Evolutionary conservation across 2,113 vertebrate genomes (phyloP).

Genomic region (Stigmatopora nigra): DNA sequence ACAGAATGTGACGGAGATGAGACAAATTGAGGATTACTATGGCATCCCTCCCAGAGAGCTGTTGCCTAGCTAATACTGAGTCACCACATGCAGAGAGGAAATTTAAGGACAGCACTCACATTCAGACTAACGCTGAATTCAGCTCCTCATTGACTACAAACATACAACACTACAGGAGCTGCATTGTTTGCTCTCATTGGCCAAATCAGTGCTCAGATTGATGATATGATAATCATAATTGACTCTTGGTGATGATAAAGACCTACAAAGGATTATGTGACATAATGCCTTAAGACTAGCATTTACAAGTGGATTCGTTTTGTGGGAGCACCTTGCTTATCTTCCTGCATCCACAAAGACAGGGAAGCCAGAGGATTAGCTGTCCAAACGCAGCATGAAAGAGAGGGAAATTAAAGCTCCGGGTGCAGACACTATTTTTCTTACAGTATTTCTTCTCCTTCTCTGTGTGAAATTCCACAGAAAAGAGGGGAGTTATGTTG

Average conservation of each 20-base stretch:
- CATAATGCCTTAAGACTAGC: background rate
- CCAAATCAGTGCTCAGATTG: slow-evolving; percentile 6
- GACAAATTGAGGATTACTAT: slow-evolving; percentile 40
- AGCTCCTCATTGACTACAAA: slow-evolving; percentile 29
- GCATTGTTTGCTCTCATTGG: slow-evolving; percentile 19
- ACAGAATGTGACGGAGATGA: slow-evolving; percentile 12
- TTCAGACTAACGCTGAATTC: slow-evolving; percentile 27
- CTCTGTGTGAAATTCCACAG: slow-evolving; percentile 25
- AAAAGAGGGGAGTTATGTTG: slow-evolving; percentile 21
- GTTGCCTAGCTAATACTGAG: slow-evolving; percentile 33
- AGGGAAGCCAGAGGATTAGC: slow-evolving; percentile 54
- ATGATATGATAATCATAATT: background rate
- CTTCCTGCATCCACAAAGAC: slow-evolving; percentile 38
- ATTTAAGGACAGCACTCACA: slow-evolving; percentile 9
- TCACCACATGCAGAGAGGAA: slow-evolving; percentile 32
- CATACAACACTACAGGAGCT: slow-evolving; percentile 26
- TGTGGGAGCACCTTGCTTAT: slow-evolving; percentile 35
- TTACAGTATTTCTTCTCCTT: slow-evolving; percentile 8
- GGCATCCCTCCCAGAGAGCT: slow-evolving; percentile 44
- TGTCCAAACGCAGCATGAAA: slow-evolving; percentile 55
- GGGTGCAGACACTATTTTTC: slow-evolving; percentile 23
- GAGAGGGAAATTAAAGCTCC: slow-evolving; percentile 50
- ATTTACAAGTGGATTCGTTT: background rate
- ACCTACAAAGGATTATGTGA: background rate
- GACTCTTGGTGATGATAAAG: background rate